Base-by-base conservation (phyloP, 2,797 vertebrate species). In the Acrocephalus scirpaceus region DNA sequence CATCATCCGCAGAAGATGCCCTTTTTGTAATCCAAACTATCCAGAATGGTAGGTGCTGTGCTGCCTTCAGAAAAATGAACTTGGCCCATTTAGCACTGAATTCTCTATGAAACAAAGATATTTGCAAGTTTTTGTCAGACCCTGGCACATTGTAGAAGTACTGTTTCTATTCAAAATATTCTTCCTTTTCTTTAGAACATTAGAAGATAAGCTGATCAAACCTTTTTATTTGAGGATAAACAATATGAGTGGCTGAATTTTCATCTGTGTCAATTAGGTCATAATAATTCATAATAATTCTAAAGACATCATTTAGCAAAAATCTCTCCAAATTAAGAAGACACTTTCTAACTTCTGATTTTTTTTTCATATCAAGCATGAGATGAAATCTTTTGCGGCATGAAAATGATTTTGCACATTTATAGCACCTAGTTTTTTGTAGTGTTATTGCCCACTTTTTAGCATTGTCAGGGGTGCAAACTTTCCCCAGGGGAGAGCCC, bases 391-490 rank as follows among this genome's bases (percentile, higher is more conserved):
- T 64, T 78, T 8, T 1, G 2, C 27, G 40, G 10, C 3, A 0
- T 32, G 10, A 26, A 85, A 80, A 14, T 48, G 25, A 36, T 69
- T 47, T 80, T 79, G 26, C 14, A 19, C 6, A 0, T 56, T 17
- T 15, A 4, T 32, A 61, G 19, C n/a, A 20, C 14, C 80, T 62
- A 19, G 9, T 71, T 75, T 70, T 19, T 57, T 80, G 5, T 40
- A 3, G 29, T 17, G 69, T 61, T 6, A 10, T 72, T 89, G n/a
- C 7, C 5, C 1, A 4, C 13, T 47, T 71, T 36, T 61, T 61
- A 51, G 23, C n/a, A 18, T 12, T 61, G 42, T 1, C 15, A 7
- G 5, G 8, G 7, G 2, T 47, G 9, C 44, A 51, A 1, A 29
- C 22, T 44, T 29, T 32, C 26, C 15, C 20, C 47, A 25, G n/a